These are phyloP conservation scores for Salminus brasiliensis DNA, from an alignment of 2,113 vertebrate species.

Conservation along the genomic window DNA sequence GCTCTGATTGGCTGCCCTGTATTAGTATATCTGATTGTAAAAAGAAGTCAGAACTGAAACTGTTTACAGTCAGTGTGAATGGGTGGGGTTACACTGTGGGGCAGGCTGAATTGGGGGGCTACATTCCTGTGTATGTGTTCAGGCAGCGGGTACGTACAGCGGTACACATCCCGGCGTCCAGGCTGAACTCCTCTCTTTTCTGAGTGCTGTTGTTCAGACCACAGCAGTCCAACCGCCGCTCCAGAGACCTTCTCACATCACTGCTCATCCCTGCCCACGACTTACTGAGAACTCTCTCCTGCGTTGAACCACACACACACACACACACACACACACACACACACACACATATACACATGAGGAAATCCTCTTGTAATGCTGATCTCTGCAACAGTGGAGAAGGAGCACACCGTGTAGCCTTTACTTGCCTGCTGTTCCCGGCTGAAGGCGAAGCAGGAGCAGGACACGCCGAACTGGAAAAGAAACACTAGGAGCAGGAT, in stretches of 20 bases:
- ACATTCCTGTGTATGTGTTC: too few species aligned
- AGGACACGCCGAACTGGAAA: conserved; percentile 90
- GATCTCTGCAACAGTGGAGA: neutral
- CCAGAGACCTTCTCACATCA: conserved; percentile 76
- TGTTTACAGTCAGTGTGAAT: too few species aligned
- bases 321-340: conserved; percentile 6
- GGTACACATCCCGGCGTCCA: conserved; percentile 68
- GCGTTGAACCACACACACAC: neutral
- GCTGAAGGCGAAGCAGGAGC: conserved; percentile 87
- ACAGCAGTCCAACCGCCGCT: conserved; percentile 85
- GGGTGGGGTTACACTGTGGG: too few species aligned
- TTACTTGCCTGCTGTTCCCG: conserved; percentile 80
- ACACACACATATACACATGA: neutral
- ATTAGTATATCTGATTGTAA: too few species aligned
- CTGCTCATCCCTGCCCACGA: conserved; percentile 79
- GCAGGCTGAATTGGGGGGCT: too few species aligned
- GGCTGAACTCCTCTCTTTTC: conserved; percentile 40
- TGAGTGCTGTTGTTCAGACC: conserved; percentile 79
- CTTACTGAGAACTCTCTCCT: conserved; percentile 81
- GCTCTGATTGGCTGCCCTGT: too few species aligned
- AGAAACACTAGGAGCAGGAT: conserved; percentile 88
- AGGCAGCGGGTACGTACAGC: conserved; percentile 71
- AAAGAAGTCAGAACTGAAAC: too few species aligned
- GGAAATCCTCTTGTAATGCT: neutral
- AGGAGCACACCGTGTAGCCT: neutral